Evolutionary conservation across 2,113 vertebrate species (phyloP).

Genomic region (Phylloscopus whistleri): DNA sequence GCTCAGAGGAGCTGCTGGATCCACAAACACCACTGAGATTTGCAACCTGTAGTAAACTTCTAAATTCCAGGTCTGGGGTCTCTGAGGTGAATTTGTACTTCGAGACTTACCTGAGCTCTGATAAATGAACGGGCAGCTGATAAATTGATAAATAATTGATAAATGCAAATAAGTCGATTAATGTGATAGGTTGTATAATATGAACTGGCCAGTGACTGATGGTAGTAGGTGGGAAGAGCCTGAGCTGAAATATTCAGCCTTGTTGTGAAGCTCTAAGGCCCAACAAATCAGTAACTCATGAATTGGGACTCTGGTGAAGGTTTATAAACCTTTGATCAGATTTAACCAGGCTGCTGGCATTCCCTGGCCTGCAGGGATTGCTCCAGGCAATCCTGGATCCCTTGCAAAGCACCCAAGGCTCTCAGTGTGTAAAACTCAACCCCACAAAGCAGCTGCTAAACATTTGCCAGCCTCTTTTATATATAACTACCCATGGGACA

Average conservation of each 20-base stretch:
- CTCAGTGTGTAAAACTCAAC: background rate
- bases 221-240: background rate
- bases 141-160: background rate
- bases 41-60: background rate
- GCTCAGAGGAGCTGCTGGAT: background rate
- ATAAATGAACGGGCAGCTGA: background rate
- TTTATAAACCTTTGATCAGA: background rate
- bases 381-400: background rate
- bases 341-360: background rate
- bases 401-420: background rate
- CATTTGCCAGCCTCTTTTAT: slow-evolving; percentile 11
- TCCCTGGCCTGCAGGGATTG: background rate
- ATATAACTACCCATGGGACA: background rate
- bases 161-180: background rate
- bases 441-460: background rate
- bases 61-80: background rate
- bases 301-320: background rate
- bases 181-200: too few species aligned
- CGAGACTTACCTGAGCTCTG: background rate
- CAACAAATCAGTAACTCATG: background rate
- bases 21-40: background rate
- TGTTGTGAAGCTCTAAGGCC: background rate
- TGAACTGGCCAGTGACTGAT: background rate
- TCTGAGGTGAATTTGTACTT: background rate
- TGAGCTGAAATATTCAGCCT: background rate